Conservation (phyloP, 1,140 invertebrate genomes). For the Drosophila lacteicornis region DNA sequence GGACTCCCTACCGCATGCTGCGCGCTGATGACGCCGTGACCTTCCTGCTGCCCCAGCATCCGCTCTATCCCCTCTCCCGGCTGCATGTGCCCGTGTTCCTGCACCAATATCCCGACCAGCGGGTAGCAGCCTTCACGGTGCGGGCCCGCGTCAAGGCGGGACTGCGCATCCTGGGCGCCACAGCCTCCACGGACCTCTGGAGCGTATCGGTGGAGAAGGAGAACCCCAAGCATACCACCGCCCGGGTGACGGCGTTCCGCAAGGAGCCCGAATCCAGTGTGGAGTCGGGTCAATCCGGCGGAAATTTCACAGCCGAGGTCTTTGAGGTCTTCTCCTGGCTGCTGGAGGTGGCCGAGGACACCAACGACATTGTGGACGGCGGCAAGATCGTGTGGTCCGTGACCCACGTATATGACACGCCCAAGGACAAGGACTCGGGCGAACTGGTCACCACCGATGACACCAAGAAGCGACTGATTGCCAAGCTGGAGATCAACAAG, state of each 20-base stretch:
- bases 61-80: slow-evolving; percentile 94
- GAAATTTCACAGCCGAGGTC: slow-evolving; percentile 51
- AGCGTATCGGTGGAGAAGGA: slow-evolving; percentile 92
- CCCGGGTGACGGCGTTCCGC: slow-evolving; percentile 93
- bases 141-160: slow-evolving; percentile 95
- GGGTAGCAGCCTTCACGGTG: slow-evolving; percentile 92
- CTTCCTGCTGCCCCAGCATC: slow-evolving; percentile 94
- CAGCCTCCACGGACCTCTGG: slow-evolving; percentile 92
- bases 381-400: slow-evolving; percentile 93
- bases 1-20: slow-evolving; percentile 92
- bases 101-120: slow-evolving; percentile 87
- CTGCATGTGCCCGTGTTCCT: slow-evolving; percentile 94
- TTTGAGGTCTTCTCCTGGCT: slow-evolving; percentile 95
- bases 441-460: slow-evolving; percentile 86
- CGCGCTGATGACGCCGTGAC: slow-evolving; percentile 91
- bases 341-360: slow-evolving; percentile 94
- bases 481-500: slow-evolving; percentile 95
- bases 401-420: slow-evolving; percentile 89
- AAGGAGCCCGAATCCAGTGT: slow-evolving; percentile 85
- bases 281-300: slow-evolving; percentile 21
- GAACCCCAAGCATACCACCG: slow-evolving; percentile 92
- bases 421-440: slow-evolving; percentile 85
- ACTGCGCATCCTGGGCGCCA: slow-evolving; percentile 92
- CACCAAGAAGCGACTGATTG: slow-evolving; percentile 90
- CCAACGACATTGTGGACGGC: slow-evolving; percentile 91